A percentile compares a stretch with the other conserved stretches of the same genome.
These are phyloP conservation scores for Agrotis ipsilon DNA, from an alignment of 2,888 invertebrate species.

Conservation along the genomic window DNA sequence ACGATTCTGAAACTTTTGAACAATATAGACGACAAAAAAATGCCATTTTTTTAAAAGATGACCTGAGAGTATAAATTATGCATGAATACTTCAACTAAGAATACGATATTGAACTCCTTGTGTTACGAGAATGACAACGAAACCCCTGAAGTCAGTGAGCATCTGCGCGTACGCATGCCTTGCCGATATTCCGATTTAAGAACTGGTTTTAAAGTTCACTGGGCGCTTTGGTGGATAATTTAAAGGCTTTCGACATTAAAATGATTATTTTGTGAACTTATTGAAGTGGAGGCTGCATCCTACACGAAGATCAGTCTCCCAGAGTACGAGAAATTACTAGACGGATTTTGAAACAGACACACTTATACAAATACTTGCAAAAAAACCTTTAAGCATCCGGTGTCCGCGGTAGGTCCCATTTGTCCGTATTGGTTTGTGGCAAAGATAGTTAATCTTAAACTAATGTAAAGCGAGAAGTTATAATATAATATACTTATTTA, in stretches of 20 bases:
- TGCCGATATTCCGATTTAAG: background rate
- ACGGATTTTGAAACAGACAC: background rate
- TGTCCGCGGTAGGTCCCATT: background rate
- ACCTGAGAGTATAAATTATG: background rate
- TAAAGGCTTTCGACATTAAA: slow-evolving; percentile 4
- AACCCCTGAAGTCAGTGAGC: background rate
- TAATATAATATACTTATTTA: background rate
- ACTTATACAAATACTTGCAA: background rate
- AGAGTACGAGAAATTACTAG: background rate
- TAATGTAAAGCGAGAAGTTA: slow-evolving; percentile 17
- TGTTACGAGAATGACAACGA: background rate
- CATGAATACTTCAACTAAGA: background rate
- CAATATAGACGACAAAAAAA: too few species aligned
- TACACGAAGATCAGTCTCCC: background rate
- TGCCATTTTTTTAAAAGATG: too few species aligned
- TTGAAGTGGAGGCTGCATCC: background rate
- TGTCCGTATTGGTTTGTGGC: too few species aligned
- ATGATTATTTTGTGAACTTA: background rate
- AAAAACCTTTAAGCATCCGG: background rate
- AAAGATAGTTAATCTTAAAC: background rate
- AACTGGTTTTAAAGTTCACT: slow-evolving; percentile 25
- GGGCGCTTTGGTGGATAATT: slow-evolving; percentile 7
- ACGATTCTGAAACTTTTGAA: too few species aligned
- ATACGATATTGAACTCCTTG: background rate
- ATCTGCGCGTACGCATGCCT: slow-evolving; percentile 3